Evolutionary conservation across 2,113 vertebrate genomes (phyloP).

Genomic region (Panthera leo): DNA sequence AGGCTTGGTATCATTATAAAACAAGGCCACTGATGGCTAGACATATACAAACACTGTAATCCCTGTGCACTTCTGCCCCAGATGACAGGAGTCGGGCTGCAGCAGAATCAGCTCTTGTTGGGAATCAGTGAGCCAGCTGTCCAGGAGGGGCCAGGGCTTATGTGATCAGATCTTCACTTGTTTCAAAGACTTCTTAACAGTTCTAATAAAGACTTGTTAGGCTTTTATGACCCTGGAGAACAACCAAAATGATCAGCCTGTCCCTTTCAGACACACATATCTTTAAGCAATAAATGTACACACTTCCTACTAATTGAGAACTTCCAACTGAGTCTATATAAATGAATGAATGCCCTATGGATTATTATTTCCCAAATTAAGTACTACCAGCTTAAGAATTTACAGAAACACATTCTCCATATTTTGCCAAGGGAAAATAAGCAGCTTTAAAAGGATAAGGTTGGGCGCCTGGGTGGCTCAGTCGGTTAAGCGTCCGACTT

Average conservation of each 20-base stretch:
- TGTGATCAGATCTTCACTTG: constrained; percentile 12
- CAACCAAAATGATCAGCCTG: constrained; percentile 14
- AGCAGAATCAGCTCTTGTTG: constrained; percentile 8
- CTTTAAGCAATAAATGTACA: background rate
- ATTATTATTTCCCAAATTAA: constrained; percentile 22
- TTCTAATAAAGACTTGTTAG: background rate
- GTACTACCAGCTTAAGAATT: background rate
- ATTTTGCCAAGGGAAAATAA: constrained; percentile 14
- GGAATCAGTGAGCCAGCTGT: constrained; percentile 15
- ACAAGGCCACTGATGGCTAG: constrained; percentile 41
- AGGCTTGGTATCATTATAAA: constrained; percentile 25
- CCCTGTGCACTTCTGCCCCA: constrained; percentile 29
- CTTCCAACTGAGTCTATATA: background rate
- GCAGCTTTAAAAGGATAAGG: background rate
- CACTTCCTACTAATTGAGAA: constrained; percentile 37
- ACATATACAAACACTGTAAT: constrained; percentile 22
- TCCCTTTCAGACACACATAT: background rate
- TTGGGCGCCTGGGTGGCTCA: too few relatives aligned
- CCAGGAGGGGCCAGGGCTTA: background rate
- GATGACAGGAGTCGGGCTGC: background rate
- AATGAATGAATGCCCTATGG: background rate
- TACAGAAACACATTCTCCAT: background rate
- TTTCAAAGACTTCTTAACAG: constrained; percentile 37
- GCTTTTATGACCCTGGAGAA: constrained; percentile 35
- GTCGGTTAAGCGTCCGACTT: too few relatives aligned